Percentiles rank a stretch among this genome's conserved stretches.
Conservation (phyloP, 2,888 invertebrate species). For the Zaprionus bogoriensis region DNA sequence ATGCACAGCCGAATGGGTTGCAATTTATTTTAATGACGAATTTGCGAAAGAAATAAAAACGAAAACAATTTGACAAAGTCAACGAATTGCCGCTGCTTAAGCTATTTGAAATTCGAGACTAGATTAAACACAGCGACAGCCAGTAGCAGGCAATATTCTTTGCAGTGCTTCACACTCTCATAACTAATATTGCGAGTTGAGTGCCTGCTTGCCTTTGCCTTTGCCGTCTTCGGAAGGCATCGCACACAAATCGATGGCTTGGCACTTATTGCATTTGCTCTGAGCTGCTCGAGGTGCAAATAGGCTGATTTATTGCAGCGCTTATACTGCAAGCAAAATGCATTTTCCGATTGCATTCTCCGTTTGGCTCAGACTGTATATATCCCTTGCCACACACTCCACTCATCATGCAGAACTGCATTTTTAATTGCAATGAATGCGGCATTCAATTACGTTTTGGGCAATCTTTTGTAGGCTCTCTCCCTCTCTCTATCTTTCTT, state of each 20-base stretch:
- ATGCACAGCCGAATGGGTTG: constrained; percentile 46
- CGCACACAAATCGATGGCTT: background rate
- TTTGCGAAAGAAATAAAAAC: constrained; percentile 14
- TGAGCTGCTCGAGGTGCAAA: background rate
- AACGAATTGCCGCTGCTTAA: background rate
- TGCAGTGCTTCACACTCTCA: no score
- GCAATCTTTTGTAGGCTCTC: constrained; percentile 6
- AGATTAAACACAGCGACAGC: background rate
- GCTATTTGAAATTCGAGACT: background rate
- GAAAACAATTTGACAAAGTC: constrained; percentile 20
- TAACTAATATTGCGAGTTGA: background rate
- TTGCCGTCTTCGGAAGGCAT: no score
- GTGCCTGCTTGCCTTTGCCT: background rate
- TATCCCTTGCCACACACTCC: no score
- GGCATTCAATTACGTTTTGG: constrained; percentile 3
- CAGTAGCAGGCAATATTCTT: background rate
- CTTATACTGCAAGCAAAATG: background rate
- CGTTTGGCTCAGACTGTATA: no score
- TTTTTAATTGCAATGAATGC: constrained; percentile 53
- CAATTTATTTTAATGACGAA: constrained; percentile 43
- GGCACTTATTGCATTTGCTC: background rate
- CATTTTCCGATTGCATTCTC: constrained; percentile 1
- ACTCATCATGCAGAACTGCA: constrained; percentile 51
- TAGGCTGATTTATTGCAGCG: background rate
- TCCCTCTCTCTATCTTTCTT: background rate